A percentile compares a stretch with the other conserved stretches of the same genome.
Conservation (phyloP, 2,797 vertebrate species). For the Mormyrus proboscirostris region DNA sequence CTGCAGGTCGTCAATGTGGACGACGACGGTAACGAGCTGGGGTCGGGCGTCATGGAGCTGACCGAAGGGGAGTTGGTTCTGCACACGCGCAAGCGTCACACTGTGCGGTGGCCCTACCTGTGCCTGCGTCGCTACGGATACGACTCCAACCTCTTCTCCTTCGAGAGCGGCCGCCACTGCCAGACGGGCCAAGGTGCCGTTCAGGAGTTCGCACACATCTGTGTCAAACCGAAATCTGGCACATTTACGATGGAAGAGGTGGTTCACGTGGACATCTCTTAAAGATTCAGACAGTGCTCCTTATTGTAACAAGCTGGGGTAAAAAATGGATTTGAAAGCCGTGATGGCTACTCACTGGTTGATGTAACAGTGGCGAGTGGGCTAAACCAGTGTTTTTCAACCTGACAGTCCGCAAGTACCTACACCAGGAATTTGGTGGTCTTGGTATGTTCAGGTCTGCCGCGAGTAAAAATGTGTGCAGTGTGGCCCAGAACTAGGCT, state of each 20-base stretch:
- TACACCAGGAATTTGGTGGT: not conserved
- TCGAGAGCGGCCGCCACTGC: slow-evolving; percentile 92
- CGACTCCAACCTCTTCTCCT: slow-evolving; percentile 96
- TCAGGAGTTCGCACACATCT: not conserved
- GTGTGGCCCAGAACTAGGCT: not conserved
- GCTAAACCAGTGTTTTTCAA: not conserved
- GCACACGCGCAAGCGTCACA: slow-evolving; percentile 87
- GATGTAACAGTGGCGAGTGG: not conserved
- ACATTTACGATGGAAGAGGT: not conserved
- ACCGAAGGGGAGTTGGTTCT: slow-evolving; percentile 80
- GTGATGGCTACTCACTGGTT: not conserved
- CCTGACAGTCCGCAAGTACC: not conserved
- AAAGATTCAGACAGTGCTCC: not conserved
- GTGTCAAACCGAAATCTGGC: not conserved
- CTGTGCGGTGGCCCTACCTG: slow-evolving; percentile 96
- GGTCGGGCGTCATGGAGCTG: slow-evolving; percentile 96
- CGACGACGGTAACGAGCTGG: slow-evolving; percentile 96
- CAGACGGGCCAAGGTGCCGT: slow-evolving; percentile 89
- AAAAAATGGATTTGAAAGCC: not conserved
- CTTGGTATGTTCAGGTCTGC: not conserved
- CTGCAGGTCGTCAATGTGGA: slow-evolving; percentile 92
- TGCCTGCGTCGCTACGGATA: slow-evolving; percentile 95
- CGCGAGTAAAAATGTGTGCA: not conserved
- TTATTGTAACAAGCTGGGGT: not conserved
- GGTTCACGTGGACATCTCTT: not conserved